phyloP scores from a whole-genome alignment of 2,113 vertebrate species.

The Beaufortia kweichowensis region DNA sequence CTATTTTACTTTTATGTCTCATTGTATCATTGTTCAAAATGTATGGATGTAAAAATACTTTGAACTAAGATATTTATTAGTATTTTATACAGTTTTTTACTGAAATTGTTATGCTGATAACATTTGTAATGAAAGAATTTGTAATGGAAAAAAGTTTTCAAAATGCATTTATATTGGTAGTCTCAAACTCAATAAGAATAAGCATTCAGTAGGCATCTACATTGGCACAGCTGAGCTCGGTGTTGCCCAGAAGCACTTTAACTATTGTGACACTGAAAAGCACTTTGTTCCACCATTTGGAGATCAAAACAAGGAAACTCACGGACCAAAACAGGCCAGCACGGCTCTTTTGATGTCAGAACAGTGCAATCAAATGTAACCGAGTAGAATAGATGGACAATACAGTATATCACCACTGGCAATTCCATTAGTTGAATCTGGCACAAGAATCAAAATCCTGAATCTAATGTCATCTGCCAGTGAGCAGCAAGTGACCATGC shows the following conservation, averaged over 20 bases:
- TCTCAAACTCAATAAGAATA: no score
- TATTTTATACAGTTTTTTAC: no score
- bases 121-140: no score
- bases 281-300: constrained; percentile 34
- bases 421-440: constrained; percentile 1
- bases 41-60: no score
- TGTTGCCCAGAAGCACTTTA: not conserved
- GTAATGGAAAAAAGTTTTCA: no score
- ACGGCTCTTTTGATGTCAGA: not conserved
- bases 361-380: constrained; percentile 22
- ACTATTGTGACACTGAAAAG: constrained; percentile 24
- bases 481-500: constrained; percentile 14
- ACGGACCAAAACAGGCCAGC: not conserved
- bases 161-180: no score
- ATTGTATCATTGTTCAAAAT: no score
- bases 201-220: not conserved
- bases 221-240: not conserved
- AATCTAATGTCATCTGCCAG: constrained; percentile 27
- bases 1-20: not conserved
- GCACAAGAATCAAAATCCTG: constrained; percentile 14
- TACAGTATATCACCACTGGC: constrained; percentile 8
- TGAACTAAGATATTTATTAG: no score
- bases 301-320: constrained; percentile 23
- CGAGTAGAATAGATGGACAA: constrained; percentile 2
- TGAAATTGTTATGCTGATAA: no score